Evolutionary conservation across 2,797 vertebrate species (phyloP).

Genomic region (Lophura swinhoii): DNA sequence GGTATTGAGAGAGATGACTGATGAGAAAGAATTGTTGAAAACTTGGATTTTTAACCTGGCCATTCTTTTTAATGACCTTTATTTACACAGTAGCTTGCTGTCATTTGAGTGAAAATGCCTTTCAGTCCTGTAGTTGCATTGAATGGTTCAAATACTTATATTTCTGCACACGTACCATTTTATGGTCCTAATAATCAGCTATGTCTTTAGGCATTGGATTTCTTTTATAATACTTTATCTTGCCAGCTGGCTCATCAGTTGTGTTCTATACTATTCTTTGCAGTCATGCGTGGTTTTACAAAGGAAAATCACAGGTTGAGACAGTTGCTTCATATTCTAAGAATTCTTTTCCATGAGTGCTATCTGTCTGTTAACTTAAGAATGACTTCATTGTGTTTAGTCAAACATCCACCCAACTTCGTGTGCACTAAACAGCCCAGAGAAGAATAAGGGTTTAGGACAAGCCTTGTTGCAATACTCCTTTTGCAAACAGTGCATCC

Average conservation of each 20-base stretch:
- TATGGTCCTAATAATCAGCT: neutral
- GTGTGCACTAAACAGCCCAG: neutral
- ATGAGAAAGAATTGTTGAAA: neutral
- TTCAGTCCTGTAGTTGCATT: neutral
- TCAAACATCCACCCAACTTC: neutral
- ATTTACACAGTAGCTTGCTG: neutral
- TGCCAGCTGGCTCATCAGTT: neutral
- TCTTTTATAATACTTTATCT: neutral
- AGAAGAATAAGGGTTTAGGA: neutral
- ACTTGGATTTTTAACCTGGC: neutral
- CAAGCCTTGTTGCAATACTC: accelerated
- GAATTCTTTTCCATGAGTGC: accelerated
- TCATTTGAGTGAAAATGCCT: neutral
- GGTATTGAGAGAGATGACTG: accelerated
- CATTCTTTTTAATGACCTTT: neutral
- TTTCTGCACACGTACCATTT: neutral
- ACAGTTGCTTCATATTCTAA: neutral
- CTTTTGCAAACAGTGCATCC: neutral
- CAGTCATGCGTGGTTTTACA: neutral
- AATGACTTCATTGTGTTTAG: neutral
- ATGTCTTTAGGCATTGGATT: neutral
- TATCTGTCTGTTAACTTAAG: neutral
- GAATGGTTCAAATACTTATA: neutral
- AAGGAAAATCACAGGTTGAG: neutral
- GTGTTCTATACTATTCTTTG: neutral